phyloP scores from a whole-genome alignment of 2,113 vertebrate genomes.

The Cervus canadensis region DNA sequence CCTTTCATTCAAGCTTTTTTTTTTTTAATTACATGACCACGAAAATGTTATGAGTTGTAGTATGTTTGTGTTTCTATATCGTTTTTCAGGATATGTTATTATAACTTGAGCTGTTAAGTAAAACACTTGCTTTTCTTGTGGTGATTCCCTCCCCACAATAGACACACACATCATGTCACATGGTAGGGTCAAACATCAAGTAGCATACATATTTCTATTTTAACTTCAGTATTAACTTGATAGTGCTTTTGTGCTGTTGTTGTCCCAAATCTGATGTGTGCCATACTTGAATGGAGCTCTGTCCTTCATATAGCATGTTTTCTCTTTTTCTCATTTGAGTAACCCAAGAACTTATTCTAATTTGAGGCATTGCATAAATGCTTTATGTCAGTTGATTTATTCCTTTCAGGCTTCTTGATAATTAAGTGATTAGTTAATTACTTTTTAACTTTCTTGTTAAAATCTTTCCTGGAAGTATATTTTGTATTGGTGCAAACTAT shows the following conservation, averaged over 20 bases:
- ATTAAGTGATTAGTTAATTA: constrained; percentile 53
- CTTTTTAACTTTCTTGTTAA: constrained; percentile 20
- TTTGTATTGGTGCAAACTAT: background rate
- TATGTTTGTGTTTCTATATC: background rate
- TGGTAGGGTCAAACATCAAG: background rate
- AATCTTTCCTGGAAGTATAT: constrained; percentile 31
- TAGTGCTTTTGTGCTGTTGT: background rate
- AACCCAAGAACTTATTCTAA: background rate
- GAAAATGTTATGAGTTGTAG: constrained; percentile 33
- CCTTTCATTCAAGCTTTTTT: constrained; percentile 21
- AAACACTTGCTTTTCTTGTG: background rate
- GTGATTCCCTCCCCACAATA: background rate
- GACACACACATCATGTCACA: background rate
- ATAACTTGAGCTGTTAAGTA: background rate
- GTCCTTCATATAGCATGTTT: background rate
- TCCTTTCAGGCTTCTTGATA: constrained; percentile 24
- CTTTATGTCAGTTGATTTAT: constrained; percentile 18
- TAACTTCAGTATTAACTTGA: background rate
- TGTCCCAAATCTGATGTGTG: background rate
- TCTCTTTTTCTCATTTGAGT: background rate
- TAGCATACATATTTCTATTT: background rate
- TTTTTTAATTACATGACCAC: background rate
- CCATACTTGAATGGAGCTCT: background rate
- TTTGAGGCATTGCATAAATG: background rate
- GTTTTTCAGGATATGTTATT: constrained; percentile 20